Conservation (phyloP, 2,888 invertebrate genomes). For the Campaea margaritaria region DNA sequence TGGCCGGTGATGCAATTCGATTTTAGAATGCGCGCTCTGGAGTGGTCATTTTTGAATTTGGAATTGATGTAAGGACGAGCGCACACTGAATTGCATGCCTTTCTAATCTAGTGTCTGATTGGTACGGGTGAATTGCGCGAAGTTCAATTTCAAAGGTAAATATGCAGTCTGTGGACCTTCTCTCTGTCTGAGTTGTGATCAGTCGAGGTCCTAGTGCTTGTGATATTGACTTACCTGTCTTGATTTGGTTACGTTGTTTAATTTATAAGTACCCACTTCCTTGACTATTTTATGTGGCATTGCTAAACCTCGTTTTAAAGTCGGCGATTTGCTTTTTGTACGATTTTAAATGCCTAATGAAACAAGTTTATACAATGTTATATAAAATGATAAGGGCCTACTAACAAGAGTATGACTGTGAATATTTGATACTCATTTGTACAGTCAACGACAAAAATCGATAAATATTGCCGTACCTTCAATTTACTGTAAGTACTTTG, state of each 20-base stretch:
- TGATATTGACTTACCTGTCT: constrained; percentile 1
- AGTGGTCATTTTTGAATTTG: constrained; percentile 36
- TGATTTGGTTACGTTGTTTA: constrained; percentile 3
- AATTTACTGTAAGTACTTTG: no score
- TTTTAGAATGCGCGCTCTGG: constrained; percentile 45
- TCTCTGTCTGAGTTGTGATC: constrained; percentile 6
- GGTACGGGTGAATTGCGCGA: constrained; percentile 34
- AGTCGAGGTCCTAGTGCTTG: neutral
- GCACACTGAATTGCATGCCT: constrained; percentile 26
- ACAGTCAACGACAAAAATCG: no score
- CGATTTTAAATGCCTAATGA: no score
- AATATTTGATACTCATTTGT: no score
- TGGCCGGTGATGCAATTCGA: constrained; percentile 52
- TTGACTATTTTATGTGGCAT: no score
- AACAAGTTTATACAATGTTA: no score
- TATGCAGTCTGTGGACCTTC: constrained; percentile 7
- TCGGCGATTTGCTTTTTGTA: no score
- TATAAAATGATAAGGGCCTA: no score
- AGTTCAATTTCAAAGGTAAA: constrained; percentile 23
- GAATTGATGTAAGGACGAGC: constrained; percentile 45
- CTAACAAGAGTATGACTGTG: no score
- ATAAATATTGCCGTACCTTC: no score
- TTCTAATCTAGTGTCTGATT: constrained; percentile 28
- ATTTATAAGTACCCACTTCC: neutral
- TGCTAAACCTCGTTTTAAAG: no score